Conservation (phyloP, 2,888 invertebrate genomes). For the Hanleya hanleyi region DNA sequence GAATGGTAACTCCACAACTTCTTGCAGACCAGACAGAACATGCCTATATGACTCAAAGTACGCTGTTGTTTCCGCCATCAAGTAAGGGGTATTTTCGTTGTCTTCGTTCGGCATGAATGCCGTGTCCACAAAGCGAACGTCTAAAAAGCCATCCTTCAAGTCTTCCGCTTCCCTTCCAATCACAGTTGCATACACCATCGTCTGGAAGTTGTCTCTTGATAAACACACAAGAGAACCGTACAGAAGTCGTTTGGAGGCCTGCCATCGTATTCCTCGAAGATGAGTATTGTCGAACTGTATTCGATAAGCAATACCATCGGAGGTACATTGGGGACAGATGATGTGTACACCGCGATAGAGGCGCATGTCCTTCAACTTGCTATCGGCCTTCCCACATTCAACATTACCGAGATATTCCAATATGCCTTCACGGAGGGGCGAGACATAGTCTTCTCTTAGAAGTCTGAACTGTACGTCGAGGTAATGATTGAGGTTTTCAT, state of each 20-base stretch:
- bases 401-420: conserved; percentile 73
- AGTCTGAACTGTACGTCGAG: conserved; percentile 86
- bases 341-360: conserved; percentile 53
- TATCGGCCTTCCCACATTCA: conserved; percentile 22
- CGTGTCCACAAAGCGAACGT: conserved; percentile 36
- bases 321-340: conserved; percentile 39
- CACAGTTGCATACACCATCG: conserved; percentile 82
- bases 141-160: conserved; percentile 61
- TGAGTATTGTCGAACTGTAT: conserved; percentile 36
- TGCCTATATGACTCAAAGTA: conserved; percentile 87
- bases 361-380: conserved; percentile 37
- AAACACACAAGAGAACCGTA: conserved; percentile 83
- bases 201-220: conserved; percentile 80
- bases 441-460: conserved; percentile 85
- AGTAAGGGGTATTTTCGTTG: not conserved
- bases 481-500: conserved; percentile 81
- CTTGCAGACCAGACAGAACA: conserved; percentile 80
- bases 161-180: conserved; percentile 76
- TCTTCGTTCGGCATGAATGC: conserved; percentile 71
- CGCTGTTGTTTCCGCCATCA: conserved; percentile 83
- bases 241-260: conserved; percentile 78
- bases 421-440: conserved; percentile 82
- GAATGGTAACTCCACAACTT: conserved; percentile 80
- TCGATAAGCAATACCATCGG: conserved; percentile 43
- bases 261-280: conserved; percentile 61